Evolutionary conservation across 2,113 vertebrate species (phyloP).

Genomic region (Serilophus lunatus): DNA sequence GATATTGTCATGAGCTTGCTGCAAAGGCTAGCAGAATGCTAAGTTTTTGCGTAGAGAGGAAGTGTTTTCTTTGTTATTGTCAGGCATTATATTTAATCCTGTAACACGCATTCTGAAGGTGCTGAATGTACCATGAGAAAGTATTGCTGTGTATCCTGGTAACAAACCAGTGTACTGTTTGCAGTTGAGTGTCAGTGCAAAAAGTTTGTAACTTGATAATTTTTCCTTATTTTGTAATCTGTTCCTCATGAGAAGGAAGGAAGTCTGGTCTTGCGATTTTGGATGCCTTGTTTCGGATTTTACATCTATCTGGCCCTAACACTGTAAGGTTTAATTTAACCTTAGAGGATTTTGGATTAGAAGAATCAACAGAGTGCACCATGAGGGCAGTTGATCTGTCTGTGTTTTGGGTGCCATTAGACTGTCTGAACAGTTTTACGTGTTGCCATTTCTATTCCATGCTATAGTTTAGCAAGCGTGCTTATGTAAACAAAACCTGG

Average conservation of each 20-base stretch:
- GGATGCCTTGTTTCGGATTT: not conserved
- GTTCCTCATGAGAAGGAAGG: not conserved
- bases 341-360: not conserved
- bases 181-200: not conserved
- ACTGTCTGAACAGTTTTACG: not conserved
- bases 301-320: not conserved
- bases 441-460: not conserved
- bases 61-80: not conserved
- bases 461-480: not conserved
- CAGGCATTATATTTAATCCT: not conserved
- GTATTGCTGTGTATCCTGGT: not conserved
- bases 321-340: not conserved
- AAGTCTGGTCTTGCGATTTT: not conserved
- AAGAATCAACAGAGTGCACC: not conserved
- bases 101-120: not conserved
- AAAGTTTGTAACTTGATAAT: not conserved
- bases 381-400: not conserved
- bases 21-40: not conserved
- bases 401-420: not conserved
- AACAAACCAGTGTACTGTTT: not conserved
- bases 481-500: not conserved
- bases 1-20: not conserved
- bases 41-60: not conserved
- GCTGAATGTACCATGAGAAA: not conserved
- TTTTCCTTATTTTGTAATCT: not conserved